Percentiles rank a stretch among this genome's conserved stretches.
Conservation (phyloP, 2,888 invertebrate species). For the Conus canariensis region DNA sequence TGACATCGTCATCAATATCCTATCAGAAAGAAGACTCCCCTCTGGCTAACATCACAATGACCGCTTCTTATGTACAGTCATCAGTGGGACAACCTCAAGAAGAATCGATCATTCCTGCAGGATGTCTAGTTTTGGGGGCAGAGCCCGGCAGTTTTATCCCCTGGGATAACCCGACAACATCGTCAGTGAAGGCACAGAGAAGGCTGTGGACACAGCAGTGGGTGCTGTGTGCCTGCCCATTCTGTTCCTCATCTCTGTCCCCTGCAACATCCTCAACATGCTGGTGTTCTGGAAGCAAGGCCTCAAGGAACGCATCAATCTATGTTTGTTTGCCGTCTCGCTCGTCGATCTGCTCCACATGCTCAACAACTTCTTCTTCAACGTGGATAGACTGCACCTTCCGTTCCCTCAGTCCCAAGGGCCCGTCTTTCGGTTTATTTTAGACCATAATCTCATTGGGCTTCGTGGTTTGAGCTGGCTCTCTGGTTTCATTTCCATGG, state of each 20-base stretch:
- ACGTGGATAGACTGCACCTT: not conserved
- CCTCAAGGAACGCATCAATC: constrained; percentile 29
- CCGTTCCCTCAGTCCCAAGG: not conserved
- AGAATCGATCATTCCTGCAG: not conserved
- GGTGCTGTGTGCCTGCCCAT: not conserved
- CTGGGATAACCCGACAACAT: constrained; percentile 17
- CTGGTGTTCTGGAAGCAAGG: constrained; percentile 29
- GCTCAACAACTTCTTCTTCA: constrained; percentile 1
- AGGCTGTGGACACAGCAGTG: not conserved
- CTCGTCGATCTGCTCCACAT: constrained; percentile 12
- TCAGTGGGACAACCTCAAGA: no score
- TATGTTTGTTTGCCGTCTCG: constrained; percentile 18
- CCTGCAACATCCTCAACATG: constrained; percentile 9
- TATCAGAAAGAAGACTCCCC: not conserved
- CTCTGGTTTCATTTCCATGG: not conserved
- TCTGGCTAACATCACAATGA: not conserved
- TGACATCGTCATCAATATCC: not conserved
- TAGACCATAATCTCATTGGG: not conserved
- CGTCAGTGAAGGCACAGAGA: not conserved
- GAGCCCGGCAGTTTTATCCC: not conserved
- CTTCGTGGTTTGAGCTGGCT: not conserved
- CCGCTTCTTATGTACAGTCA: not conserved
- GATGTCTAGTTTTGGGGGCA: not conserved
- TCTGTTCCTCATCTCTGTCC: constrained; percentile 10
- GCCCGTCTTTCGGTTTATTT: not conserved